Evolutionary conservation across 2,888 invertebrate species (phyloP), one percentile per base, ranked within the genome.

Genomic region (Rugalucina vietnamica): DNA sequence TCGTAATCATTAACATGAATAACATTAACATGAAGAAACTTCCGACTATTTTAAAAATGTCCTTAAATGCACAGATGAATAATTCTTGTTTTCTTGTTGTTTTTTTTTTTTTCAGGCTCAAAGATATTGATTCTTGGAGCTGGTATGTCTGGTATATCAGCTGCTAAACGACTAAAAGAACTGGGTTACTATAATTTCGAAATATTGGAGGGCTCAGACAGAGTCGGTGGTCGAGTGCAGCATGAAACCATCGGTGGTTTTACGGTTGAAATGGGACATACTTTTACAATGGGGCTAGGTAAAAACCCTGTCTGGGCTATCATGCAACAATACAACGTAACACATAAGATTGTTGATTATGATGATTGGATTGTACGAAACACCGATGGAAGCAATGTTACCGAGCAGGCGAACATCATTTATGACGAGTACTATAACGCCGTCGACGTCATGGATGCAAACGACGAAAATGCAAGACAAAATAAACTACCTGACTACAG

Each of bases 91-190:
- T n/a, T n/a, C n/a, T n/a, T n/a, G n/a, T n/a, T n/a, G n/a, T 54
- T 57, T 54, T 12, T 39, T 36, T 24, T 54, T 65, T 65, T 32
- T 50, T n/a, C 36, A 43, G 34, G 79, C 24, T 24, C 39, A 10
- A 75, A 65, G 36, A 79, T 79, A 24, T 12, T 84, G 18, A 84
- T 79, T 18, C 73, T 84, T 5, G 82, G 82, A 14, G 82, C 77
- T 8, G 82, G 82, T 5, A 72, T 84, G 81, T 65, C 88, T 34
- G 88, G 88, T 14, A 50, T 85, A 32, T 65, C 84, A 21, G 83
- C 86, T 37, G 88, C 88, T 36, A 86, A 86, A 71, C 76, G 81
- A 21, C 77, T 88, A 27, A 36, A 37, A 14, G 86, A 86, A 5
- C 72, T 76, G n/a, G 86, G 86, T 29, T 76, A 79, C 65, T 36